phyloP scores from a whole-genome alignment of 2,797 vertebrate species.

The Argyrosomus regius region DNA sequence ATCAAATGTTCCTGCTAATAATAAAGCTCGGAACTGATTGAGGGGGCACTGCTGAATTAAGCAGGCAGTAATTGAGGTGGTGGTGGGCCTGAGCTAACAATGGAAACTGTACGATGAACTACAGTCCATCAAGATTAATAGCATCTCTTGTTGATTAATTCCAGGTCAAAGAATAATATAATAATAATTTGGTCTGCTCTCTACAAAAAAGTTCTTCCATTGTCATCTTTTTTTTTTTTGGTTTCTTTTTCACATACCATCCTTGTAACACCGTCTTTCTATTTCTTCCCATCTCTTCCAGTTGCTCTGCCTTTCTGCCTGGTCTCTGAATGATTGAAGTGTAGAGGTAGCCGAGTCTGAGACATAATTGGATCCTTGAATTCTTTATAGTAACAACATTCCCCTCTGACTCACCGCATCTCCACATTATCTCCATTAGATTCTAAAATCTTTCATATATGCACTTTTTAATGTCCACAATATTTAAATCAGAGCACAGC shows the following conservation, averaged over 20 bases:
- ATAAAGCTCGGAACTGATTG: conserved; percentile 47
- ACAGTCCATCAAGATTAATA: conserved; percentile 57
- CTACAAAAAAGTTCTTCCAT: conserved; percentile 24
- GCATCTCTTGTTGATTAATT: conserved; percentile 54
- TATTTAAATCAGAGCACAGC: conserved; percentile 39
- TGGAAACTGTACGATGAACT: conserved; percentile 22
- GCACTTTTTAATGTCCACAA: conserved; percentile 36
- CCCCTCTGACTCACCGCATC: conserved; percentile 44
- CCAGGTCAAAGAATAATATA: conserved; percentile 53
- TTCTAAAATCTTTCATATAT: conserved; percentile 41
- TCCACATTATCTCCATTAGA: conserved; percentile 36
- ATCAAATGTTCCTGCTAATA: conserved; percentile 65
- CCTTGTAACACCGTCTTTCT: conserved; percentile 5
- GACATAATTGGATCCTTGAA: conserved; percentile 73
- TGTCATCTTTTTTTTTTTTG: conserved; percentile 11
- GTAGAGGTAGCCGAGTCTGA: conserved; percentile 43
- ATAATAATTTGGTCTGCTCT: not conserved
- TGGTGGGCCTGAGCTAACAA: conserved; percentile 42
- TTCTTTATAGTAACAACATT: conserved; percentile 65
- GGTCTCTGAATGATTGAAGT: conserved; percentile 54
- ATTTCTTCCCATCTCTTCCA: conserved; percentile 3
- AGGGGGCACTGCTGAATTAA: conserved; percentile 53
- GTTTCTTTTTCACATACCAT: conserved; percentile 25
- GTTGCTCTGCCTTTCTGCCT: conserved; percentile 11
- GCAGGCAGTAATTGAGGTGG: conserved; percentile 56